phyloP scores from a whole-genome alignment of 2,113 vertebrate genomes.

The Tringa solitaria region DNA sequence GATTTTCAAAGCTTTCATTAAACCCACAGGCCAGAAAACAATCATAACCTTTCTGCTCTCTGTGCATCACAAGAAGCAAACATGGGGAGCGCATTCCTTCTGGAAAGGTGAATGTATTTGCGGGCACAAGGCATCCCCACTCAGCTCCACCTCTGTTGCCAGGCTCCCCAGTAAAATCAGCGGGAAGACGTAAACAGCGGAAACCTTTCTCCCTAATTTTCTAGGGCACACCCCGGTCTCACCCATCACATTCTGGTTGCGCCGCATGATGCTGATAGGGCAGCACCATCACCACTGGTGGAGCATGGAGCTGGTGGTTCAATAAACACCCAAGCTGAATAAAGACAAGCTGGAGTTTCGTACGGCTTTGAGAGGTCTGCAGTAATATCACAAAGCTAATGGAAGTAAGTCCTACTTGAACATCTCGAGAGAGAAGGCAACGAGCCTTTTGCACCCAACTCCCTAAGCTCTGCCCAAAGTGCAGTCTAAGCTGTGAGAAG shows the following conservation, averaged over 20 bases:
- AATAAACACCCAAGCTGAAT: background rate
- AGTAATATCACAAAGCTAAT: background rate
- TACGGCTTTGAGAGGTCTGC: background rate
- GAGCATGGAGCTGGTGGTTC: background rate
- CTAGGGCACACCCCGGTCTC: accelerated
- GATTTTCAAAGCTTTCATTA: background rate
- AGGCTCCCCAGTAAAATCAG: background rate
- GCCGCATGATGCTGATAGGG: accelerated
- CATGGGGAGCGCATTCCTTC: accelerated
- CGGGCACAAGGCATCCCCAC: background rate
- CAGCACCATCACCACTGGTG: background rate
- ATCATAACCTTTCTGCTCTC: background rate
- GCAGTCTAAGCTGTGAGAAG: background rate
- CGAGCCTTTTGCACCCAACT: background rate
- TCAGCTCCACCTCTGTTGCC: background rate
- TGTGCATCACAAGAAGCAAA: background rate
- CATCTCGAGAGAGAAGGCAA: background rate
- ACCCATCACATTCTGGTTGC: background rate
- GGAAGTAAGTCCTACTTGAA: background rate
- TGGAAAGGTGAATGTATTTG: background rate
- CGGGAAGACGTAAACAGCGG: background rate
- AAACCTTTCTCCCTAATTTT: background rate
- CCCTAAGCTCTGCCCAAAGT: background rate
- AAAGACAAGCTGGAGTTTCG: background rate
- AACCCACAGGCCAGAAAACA: background rate